Base-by-base conservation (phyloP, 2,797 vertebrate species). In the Sandelia bainsii region DNA sequence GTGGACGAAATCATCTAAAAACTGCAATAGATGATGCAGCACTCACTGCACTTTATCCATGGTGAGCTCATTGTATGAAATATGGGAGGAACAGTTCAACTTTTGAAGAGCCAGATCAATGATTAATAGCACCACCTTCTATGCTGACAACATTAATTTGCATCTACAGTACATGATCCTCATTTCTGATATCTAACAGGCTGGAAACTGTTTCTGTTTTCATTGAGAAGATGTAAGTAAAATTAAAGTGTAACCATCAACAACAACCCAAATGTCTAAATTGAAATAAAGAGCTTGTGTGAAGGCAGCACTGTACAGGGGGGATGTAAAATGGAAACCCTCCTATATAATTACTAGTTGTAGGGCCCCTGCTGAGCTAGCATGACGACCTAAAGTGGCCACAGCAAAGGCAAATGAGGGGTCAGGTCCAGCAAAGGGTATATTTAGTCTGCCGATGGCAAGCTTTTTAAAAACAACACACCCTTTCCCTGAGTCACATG, bases 401-500 rank as follows among this genome's bases (percentile, higher is more conserved):
- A 94, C 94, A 95, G 90, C 85, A 95, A 94, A 94, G 92, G 87
- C 88, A 93, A 93, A 94, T 92, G 84, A 93, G 83, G 91, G 94
- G 93, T 94, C 94, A 95, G 91, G 90, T 92, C 89, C 89, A 89
- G 91, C 90, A 92, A 93, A 92, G 89, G 87, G 85, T 95, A 93
- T 95, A 94, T 93, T 95, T 95, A 94, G 91, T 89, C 82, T 62
- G 78, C 75, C 68, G 87, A 92, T 89, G 88, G 91, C 83, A 73
- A 87, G 84, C 84, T 88, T 90, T 91, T 88, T 81, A 89, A 91
- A 93, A 92, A 93, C 84, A 91, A 92, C 91, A 94, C 91, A 45
- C 90, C 87, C 91, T 87, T 89, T 79, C 69, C 65, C 79, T 54
- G 75, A 76, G 86, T 93, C 93, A 92, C 89, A 60, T 89, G 90